Base-by-base conservation (phyloP, 2,888 invertebrate species). In the Aleiodes testaceus region DNA sequence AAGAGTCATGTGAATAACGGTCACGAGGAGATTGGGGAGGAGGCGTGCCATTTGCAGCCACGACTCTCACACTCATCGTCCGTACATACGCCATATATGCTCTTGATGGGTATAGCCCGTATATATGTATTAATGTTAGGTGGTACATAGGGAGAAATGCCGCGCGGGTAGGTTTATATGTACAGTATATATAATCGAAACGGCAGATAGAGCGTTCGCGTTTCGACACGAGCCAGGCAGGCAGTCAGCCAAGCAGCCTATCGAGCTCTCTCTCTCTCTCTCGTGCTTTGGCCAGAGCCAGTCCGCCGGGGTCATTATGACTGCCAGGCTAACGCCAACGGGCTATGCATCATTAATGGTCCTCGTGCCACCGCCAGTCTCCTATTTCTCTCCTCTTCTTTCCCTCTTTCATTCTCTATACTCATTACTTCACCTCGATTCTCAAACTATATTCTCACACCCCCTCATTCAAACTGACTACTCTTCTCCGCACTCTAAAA, bases 321-420 rank as follows among this genome's bases (percentile, higher is more conserved):
- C 79, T 80, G 79, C 78, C 79, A 77, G 78, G 78, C 79, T 76
- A 82, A 78, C 80, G 81, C 81, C 82, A 81, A 81, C 81, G 80
- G 79, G 81, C 81, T 78, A 81, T 82, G 82, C 81, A 82, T 82
- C 82, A 81, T 81, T 82, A 81, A 82, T 81, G 80, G 75, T 77
- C 77, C 78, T 78, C 77, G 78, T 78, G 79, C 77, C 78, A 77
- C 76, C 76, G 75, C 75, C 76, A 76, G 79, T 76, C 75, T 36
- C 36, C 36, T 36, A 36, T 36, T 36, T 36, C 36, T 36, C 36
- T 36, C 36, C 9, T 36, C 72, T 74, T 70, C 71, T 26, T 26
- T 36, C 36, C 2, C 78, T 78, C 76, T 76, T 78, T 47, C 12
- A 16, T 47, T 9, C 47, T 47, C 14, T 47, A 16, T 47, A 47